phyloP scores from a whole-genome alignment of 2,888 invertebrate genomes.

The Branchellion lobata region DNA sequence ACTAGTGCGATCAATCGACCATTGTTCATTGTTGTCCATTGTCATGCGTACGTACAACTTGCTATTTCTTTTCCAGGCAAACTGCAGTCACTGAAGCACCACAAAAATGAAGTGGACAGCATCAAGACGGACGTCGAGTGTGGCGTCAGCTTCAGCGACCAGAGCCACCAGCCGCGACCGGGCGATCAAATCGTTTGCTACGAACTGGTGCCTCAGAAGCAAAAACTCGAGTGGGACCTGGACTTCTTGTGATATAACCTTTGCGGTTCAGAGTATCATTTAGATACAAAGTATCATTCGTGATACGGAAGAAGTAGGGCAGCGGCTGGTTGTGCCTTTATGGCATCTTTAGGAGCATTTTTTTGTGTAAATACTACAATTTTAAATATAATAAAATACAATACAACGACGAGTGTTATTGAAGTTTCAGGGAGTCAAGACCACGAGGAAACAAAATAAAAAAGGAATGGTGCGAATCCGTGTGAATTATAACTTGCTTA shows the following conservation, averaged over 20 bases:
- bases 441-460: no score
- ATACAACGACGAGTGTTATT: no score
- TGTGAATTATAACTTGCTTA: no score
- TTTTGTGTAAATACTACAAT: background rate
- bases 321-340: no score
- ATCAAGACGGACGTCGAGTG: constrained; percentile 85
- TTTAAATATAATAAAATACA: background rate
- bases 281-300: background rate
- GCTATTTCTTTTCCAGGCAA: constrained; percentile 64
- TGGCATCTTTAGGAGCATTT: no score
- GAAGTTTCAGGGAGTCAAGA: no score
- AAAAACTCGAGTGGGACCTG: constrained; percentile 77
- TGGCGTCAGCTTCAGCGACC: constrained; percentile 76
- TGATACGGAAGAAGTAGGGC: no score
- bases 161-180: constrained; percentile 68
- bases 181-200: constrained; percentile 82
- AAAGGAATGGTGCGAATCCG: no score
- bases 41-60: background rate
- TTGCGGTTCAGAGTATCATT: background rate
- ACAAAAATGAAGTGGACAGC: constrained; percentile 81
- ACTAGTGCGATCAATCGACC: background rate
- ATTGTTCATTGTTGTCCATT: background rate
- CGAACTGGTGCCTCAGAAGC: constrained; percentile 68
- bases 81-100: constrained; percentile 79
- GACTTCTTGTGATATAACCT: constrained; percentile 53